phyloP scores from a whole-genome alignment of 2,797 vertebrate species.

The Gymnothorax javanicus region DNA sequence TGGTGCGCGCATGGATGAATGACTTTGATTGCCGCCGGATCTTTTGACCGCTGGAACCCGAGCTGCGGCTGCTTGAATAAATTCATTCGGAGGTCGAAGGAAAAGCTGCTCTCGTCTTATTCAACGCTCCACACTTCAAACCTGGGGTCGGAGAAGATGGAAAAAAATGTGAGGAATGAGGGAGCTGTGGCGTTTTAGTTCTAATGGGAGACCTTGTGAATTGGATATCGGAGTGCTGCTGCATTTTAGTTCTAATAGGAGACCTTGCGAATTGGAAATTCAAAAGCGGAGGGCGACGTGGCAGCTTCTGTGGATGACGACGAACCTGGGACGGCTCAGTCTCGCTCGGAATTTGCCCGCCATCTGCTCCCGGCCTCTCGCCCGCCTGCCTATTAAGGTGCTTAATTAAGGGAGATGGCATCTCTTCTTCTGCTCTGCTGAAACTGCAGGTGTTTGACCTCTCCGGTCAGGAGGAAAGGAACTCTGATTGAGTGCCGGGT shows the following conservation, averaged over 20 bases:
- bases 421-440: background rate
- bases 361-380: conserved; percentile 42
- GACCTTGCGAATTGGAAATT: conserved; percentile 42
- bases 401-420: conserved; percentile 8
- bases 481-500: conserved; percentile 53
- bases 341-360: conserved; percentile 16
- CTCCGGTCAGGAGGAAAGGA: conserved; percentile 41
- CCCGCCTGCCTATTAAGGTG: background rate
- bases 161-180: background rate
- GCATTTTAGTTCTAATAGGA: conserved; percentile 37
- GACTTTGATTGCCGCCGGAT: background rate
- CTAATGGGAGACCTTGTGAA: conserved; percentile 35
- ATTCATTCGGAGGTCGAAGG: background rate
- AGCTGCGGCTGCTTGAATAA: background rate
- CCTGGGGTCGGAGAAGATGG: background rate
- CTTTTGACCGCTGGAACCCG: background rate
- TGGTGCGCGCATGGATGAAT: background rate
- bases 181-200: conserved; percentile 22
- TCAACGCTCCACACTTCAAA: background rate
- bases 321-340: conserved; percentile 20
- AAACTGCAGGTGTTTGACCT: background rate
- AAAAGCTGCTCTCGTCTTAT: background rate
- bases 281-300: conserved; percentile 15
- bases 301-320: conserved; percentile 1
- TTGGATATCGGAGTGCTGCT: conserved; percentile 35